Percentiles rank a stretch among this genome's conserved stretches.
Conservation (phyloP, 2,888 invertebrate species). For the Apeira syringaria region DNA sequence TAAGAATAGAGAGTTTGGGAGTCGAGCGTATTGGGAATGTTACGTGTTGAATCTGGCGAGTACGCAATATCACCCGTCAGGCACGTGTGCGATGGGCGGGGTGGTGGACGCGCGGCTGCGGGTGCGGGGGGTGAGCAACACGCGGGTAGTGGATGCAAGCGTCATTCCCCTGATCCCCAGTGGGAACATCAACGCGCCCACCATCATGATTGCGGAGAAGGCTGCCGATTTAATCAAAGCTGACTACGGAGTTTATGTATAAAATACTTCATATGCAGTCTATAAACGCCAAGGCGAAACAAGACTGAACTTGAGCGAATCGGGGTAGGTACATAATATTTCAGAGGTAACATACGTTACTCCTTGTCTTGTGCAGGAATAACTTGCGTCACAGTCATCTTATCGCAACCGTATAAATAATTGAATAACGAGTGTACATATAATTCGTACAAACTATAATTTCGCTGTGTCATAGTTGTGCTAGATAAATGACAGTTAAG, state of each 20-base stretch:
- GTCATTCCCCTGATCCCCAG: conserved; percentile 85
- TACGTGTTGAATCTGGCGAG: conserved; percentile 45
- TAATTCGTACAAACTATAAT: too few relatives aligned
- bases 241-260: conserved; percentile 25
- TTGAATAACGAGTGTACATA: too few relatives aligned
- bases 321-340: too few relatives aligned
- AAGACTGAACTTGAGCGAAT: too few relatives aligned
- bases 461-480: too few relatives aligned
- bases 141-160: conserved; percentile 86
- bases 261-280: too few relatives aligned
- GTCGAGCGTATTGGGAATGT: conserved; percentile 57
- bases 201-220: conserved; percentile 85
- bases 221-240: conserved; percentile 82
- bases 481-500: too few relatives aligned
- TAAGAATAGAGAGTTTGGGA: conserved; percentile 38
- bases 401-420: too few relatives aligned
- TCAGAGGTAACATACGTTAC: too few relatives aligned
- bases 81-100: conserved; percentile 48
- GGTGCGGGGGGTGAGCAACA: conserved; percentile 78
- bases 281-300: too few relatives aligned
- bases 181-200: conserved; percentile 84
- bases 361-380: too few relatives aligned
- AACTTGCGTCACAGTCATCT: too few relatives aligned
- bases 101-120: conserved; percentile 40
- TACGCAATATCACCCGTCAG: conserved; percentile 45